Conservation (phyloP, 2,888 invertebrate species). For the Mesorhabditis sp. region DNA sequence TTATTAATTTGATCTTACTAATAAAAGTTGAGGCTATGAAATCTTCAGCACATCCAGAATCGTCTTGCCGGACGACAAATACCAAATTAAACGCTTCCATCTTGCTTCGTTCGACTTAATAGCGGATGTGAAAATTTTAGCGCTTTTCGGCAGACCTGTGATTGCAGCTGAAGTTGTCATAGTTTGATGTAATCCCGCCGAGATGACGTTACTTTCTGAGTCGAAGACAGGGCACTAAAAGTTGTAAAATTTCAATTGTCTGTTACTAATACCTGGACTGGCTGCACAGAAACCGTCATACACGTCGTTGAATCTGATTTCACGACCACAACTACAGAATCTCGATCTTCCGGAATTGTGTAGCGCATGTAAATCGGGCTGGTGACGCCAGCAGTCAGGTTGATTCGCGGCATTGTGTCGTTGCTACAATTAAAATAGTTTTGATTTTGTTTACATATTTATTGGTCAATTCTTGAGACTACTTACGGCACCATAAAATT, state of each 20-base stretch:
- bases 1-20: too few relatives aligned
- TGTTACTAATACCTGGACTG: slow-evolving; percentile 63
- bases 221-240: slow-evolving; percentile 81
- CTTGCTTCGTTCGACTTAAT: not conserved
- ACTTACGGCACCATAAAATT: slow-evolving; percentile 32
- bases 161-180: slow-evolving; percentile 75
- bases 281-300: slow-evolving; percentile 76
- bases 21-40: too few relatives aligned
- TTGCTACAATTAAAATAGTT: slow-evolving; percentile 18
- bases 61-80: too few relatives aligned
- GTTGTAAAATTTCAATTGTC: slow-evolving; percentile 13
- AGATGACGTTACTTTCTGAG: slow-evolving; percentile 73
- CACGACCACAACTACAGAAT: slow-evolving; percentile 59
- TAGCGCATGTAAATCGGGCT: slow-evolving; percentile 69
- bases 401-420: slow-evolving; percentile 12
- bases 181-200: slow-evolving; percentile 71
- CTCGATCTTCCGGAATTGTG: slow-evolving; percentile 63
- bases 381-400: slow-evolving; percentile 59
- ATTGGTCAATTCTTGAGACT: not conserved
- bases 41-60: too few relatives aligned
- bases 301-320: slow-evolving; percentile 66
- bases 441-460: not conserved
- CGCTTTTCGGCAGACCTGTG: slow-evolving; percentile 62
- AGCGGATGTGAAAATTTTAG: not conserved
- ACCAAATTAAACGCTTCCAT: too few relatives aligned